A percentile compares a stretch with the other conserved stretches of the same genome.
phyloP scores from a whole-genome alignment of 1,140 invertebrate species.

The Bombus soroeensis region DNA sequence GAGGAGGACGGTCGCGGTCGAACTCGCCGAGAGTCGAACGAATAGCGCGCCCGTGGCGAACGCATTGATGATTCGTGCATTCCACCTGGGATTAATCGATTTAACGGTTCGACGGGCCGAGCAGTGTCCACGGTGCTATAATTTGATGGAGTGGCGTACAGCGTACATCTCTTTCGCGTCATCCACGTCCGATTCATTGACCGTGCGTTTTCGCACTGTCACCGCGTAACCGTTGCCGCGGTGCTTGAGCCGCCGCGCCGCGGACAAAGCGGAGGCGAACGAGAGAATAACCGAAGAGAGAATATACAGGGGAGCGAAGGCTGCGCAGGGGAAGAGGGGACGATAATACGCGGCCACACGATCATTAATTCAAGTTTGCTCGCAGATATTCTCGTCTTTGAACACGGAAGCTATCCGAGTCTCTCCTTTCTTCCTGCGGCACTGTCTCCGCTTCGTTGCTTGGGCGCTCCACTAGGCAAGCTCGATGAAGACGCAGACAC shows the following conservation, averaged over 20 bases:
- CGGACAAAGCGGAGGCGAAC: slow-evolving; percentile 25
- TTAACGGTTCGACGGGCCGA: slow-evolving; percentile 75
- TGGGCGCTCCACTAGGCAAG: not conserved
- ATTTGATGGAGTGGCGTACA: slow-evolving; percentile 77
- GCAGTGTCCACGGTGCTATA: slow-evolving; percentile 69
- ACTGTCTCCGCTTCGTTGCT: not conserved
- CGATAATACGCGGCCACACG: slow-evolving; percentile 60
- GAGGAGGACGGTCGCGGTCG: not conserved
- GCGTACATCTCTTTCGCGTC: slow-evolving; percentile 70
- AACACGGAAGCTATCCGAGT: slow-evolving; percentile 71
- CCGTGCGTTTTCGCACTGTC: slow-evolving; percentile 76
- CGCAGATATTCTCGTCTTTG: slow-evolving; percentile 71
- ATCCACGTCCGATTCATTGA: slow-evolving; percentile 77
- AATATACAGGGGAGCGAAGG: not conserved
- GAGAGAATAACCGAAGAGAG: slow-evolving; percentile 10
- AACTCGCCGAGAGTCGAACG: not conserved
- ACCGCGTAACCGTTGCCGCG: slow-evolving; percentile 73
- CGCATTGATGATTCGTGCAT: slow-evolving; percentile 56
- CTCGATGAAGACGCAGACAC: too few species aligned
- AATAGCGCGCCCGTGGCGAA: slow-evolving; percentile 44
- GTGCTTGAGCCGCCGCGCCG: not conserved
- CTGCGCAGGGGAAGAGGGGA: slow-evolving; percentile 14
- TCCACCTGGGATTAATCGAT: slow-evolving; percentile 73
- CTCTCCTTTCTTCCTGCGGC: not conserved
- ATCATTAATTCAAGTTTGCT: slow-evolving; percentile 74